phyloP scores from a whole-genome alignment of 2,888 invertebrate species.

The Standfussiana lucernea region DNA sequence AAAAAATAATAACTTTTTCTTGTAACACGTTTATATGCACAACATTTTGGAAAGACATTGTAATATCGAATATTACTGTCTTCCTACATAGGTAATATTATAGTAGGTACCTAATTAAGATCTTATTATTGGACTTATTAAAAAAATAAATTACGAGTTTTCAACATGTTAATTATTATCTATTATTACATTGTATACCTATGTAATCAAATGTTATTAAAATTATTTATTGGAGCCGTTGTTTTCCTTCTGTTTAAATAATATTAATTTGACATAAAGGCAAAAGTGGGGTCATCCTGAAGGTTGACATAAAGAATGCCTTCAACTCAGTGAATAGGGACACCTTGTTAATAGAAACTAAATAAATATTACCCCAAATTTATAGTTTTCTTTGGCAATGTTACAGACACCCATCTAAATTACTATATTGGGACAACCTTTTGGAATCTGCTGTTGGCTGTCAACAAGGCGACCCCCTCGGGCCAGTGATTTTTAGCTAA shows the following conservation, averaged over 20 bases:
- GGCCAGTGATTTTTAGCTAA: too few relatives aligned
- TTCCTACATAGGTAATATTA: constrained; percentile 3
- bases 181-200: constrained; percentile 54
- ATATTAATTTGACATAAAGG: neutral
- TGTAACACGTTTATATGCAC: constrained; percentile 54
- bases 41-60: constrained; percentile 44
- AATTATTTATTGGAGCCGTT: constrained; percentile 43
- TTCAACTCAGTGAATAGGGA: too few relatives aligned
- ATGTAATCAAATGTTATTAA: constrained; percentile 62
- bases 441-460: too few relatives aligned
- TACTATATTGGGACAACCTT: too few relatives aligned
- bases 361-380: too few relatives aligned
- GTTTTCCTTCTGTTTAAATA: neutral
- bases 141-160: constrained; percentile 37
- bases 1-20: constrained; percentile 40
- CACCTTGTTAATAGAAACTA: too few relatives aligned
- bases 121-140: constrained; percentile 10
- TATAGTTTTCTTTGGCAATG: too few relatives aligned
- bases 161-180: constrained; percentile 55
- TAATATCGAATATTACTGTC: constrained; percentile 36
- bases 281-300: too few relatives aligned
- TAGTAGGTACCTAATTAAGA: neutral
- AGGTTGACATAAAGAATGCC: too few relatives aligned
- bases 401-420: too few relatives aligned
- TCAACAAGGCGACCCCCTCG: too few relatives aligned